Conservation (phyloP, 2,113 vertebrate species). For the Rattus rattus region DNA sequence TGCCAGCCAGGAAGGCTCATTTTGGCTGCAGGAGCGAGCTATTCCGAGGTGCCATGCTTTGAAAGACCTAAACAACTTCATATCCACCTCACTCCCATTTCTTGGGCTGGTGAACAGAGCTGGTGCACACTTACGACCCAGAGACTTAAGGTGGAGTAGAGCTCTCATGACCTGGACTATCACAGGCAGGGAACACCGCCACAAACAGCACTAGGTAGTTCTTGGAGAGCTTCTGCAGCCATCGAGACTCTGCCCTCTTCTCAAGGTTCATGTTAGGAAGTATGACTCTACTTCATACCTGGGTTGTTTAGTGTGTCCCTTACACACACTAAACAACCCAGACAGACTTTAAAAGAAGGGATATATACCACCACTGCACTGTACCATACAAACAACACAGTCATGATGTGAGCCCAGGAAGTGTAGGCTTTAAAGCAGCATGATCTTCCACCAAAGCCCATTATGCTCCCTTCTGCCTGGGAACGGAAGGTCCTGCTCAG, state of each 20-base stretch:
- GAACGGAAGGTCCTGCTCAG: neutral
- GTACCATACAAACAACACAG: neutral
- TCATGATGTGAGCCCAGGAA: neutral
- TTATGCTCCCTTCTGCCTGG: too few species aligned
- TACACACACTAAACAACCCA: neutral
- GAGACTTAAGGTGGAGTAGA: neutral
- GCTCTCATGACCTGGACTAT: neutral
- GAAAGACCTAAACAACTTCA: neutral
- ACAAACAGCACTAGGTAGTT: neutral
- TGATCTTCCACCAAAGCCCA: neutral
- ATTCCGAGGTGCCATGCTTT: neutral
- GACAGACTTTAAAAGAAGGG: neutral
- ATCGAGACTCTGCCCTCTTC: neutral
- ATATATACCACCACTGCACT: neutral
- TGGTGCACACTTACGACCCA: neutral
- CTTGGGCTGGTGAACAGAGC: neutral
- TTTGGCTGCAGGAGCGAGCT: neutral
- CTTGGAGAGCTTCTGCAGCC: neutral
- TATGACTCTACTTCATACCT: accelerated
- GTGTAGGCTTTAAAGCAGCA: neutral
- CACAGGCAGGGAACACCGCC: neutral
- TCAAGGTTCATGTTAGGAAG: neutral
- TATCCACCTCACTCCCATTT: too few species aligned
- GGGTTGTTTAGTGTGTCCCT: too few species aligned
- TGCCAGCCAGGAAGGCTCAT: neutral